Base-by-base conservation (phyloP, 2,888 invertebrate genomes). In the Didymodactylos carnosus region DNA sequence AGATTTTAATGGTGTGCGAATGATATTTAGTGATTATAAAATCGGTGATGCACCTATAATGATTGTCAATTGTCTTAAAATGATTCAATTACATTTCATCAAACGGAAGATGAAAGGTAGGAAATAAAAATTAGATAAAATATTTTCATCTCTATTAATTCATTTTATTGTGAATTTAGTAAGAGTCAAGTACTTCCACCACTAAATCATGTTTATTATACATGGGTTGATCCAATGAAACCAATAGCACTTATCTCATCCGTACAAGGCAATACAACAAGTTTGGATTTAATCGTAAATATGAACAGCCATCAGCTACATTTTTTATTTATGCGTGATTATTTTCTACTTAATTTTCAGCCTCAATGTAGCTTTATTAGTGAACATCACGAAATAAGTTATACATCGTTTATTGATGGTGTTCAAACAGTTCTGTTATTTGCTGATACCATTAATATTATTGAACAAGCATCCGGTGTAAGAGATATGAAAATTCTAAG, bases 361-460 rank as follows among this genome's bases (percentile, higher is more conserved):
- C 53, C 77, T 43, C 73, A 73, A 39, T 75, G 77, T 76, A 72
- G 43, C 73, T 75, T 75, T 72, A 71, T 76, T 51, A 73, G 78
- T 13, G 78, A 88, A 87, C 88, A 94, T 83, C 82, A 81, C 41
- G 85, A 78, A 76, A 78, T 85, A 1, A 90, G 86, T 80, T 92
- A 91, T 88, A 90, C 92, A 0, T 92, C 92, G 3, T 97, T 98
- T 85, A 86, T 98, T 75, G 90, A 93, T 83, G 95, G 95, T 0
- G 88, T 92, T 80, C 97, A 98, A 82, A 87, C 97, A 73, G 89
- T 94, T 40, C 82, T 98, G 13, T 85, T 98, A 51, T 91, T 97
- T 82, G 95, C 95, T 0, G 86, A 88, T 10, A 81, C 81, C 49
- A 27, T 16, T 27, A 51, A 27, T 16, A 4, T 51, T 13, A 27